Evolutionary conservation across 2,888 invertebrate genomes (phyloP).

Genomic region (Drosophila meridionalis): DNA sequence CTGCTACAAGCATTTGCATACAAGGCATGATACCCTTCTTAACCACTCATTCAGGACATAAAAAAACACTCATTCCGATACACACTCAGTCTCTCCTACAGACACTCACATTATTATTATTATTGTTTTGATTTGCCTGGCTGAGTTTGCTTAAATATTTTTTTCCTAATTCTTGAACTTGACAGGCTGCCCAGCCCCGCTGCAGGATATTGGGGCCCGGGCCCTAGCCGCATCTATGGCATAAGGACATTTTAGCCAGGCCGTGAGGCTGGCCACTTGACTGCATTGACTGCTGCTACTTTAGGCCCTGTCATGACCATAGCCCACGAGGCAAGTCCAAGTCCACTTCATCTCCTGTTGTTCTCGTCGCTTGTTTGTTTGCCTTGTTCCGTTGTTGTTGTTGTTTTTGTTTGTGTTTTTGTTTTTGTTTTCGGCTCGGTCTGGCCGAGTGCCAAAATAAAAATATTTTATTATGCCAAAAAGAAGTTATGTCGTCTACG

Average conservation of each 20-base stretch:
- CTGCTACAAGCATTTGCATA: not conserved
- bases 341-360: constrained; percentile 58
- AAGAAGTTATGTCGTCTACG: constrained; percentile 62
- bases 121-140: constrained; percentile 66
- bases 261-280: constrained; percentile 45
- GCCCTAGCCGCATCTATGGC: constrained; percentile 19
- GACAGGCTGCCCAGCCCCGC: constrained; percentile 52
- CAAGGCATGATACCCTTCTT: not conserved
- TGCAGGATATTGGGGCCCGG: constrained; percentile 1
- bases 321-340: constrained; percentile 47
- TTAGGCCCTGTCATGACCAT: constrained; percentile 60
- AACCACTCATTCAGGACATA: not conserved
- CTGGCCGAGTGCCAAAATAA: constrained; percentile 67
- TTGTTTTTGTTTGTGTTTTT: constrained; percentile 38
- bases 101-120: constrained; percentile 40
- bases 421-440: constrained; percentile 33
- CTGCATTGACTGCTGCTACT: constrained; percentile 62
- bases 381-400: constrained; percentile 29
- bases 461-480: constrained; percentile 72
- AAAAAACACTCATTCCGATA: not conserved
- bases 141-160: constrained; percentile 49
- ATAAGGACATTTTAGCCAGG: constrained; percentile 42
- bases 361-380: constrained; percentile 38
- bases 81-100: constrained; percentile 4
- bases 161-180: constrained; percentile 80